Evolutionary conservation across 2,888 invertebrate genomes (phyloP).

Genomic region (Lasioglossum calceatum): DNA sequence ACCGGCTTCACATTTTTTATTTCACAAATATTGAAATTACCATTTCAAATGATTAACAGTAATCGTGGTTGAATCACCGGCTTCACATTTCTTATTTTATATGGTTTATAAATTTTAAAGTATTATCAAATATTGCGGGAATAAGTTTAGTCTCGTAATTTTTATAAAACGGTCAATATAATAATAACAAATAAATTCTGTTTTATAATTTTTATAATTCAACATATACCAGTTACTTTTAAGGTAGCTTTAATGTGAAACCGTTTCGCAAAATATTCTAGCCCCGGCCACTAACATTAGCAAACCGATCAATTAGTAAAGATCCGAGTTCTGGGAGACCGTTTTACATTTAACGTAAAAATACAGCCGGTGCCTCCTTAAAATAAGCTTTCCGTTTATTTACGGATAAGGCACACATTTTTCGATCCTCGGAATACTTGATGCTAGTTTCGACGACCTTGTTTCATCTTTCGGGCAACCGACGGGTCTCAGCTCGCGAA

Average conservation of each 20-base stretch:
- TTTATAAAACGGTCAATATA: too few relatives aligned
- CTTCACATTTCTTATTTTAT: too few relatives aligned
- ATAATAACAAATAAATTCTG: not conserved
- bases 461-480: not conserved
- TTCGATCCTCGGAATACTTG: not conserved
- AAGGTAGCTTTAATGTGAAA: not conserved
- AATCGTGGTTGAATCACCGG: too few relatives aligned
- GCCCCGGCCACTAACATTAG: not conserved
- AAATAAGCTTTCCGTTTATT: not conserved
- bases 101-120: too few relatives aligned
- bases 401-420: not conserved
- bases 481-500: not conserved
- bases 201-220: not conserved
- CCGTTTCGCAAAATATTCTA: not conserved
- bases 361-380: not conserved
- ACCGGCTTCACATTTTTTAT: not conserved
- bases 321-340: not conserved
- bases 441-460: not conserved
- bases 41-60: too few relatives aligned
- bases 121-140: too few relatives aligned
- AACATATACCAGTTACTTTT: not conserved
- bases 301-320: not conserved
- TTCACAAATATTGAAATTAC: not conserved
- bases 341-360: not conserved
- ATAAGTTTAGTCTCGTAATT: too few relatives aligned